Evolutionary conservation across 2,888 invertebrate species (phyloP).

Genomic region (Drosophila affinis): DNA sequence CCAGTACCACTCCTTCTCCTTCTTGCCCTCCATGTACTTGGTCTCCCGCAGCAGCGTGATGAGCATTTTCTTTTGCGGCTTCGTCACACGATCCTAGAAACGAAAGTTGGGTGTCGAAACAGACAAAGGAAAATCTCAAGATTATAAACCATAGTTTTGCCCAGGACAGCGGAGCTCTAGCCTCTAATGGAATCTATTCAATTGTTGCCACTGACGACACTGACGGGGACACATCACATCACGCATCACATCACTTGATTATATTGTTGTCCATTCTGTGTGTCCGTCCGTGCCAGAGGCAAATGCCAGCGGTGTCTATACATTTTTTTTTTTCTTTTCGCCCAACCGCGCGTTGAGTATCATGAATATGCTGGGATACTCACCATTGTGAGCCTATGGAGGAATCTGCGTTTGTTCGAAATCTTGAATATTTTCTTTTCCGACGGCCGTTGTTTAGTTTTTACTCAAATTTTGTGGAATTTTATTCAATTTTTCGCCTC

Average conservation of each 20-base stretch:
- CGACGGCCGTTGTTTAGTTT: constrained; percentile 23
- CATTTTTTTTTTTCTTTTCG: constrained; percentile 48
- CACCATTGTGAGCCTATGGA: constrained; percentile 73
- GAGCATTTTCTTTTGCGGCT: constrained; percentile 83
- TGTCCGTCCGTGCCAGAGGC: neutral
- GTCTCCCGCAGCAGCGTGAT: constrained; percentile 82
- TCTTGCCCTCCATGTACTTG: constrained; percentile 83
- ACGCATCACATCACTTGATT: constrained; percentile 19
- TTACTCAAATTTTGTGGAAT: constrained; percentile 48
- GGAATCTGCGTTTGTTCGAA: constrained; percentile 64
- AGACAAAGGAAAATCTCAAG: constrained; percentile 69
- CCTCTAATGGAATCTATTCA: neutral
- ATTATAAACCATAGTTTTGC: too few species aligned
- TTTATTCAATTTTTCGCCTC: constrained; percentile 68
- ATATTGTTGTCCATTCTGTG: constrained; percentile 24
- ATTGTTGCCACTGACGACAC: neutral
- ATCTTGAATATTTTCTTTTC: constrained; percentile 63
- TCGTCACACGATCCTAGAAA: constrained; percentile 83
- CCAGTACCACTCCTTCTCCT: constrained; percentile 83
- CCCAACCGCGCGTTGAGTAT: constrained; percentile 23
- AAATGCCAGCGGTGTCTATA: constrained; percentile 48
- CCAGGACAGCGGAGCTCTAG: too few species aligned
- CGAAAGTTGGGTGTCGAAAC: constrained; percentile 54
- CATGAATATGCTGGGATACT: constrained; percentile 15
- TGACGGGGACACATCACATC: neutral